Evolutionary conservation across 2,797 vertebrate genomes (phyloP), one percentile per base, ranked within the genome.

Genomic region (Pogonophryne albipinna): DNA sequence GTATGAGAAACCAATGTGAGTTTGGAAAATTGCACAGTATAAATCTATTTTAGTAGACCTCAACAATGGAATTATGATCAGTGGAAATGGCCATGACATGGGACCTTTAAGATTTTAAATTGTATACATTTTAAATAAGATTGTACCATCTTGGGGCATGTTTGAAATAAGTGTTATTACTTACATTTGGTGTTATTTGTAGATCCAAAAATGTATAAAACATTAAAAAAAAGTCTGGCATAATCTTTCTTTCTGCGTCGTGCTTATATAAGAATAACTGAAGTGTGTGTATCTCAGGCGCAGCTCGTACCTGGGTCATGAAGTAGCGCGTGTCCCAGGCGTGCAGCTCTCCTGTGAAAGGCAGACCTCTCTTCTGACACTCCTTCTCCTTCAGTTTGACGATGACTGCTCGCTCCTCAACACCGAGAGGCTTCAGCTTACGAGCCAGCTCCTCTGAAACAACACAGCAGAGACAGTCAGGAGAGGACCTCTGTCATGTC

Each of bases 291-390:
- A 0, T 34, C 34, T 20, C 55, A 66, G 71, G 50, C 0, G 66
- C 19, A 20, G 51, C 15, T 50, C 49, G 67, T 2, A 93, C 93
- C 93, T 97, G 98, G 68, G 97, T 99, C 98, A 99, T 99, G 94
- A 96, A 99, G 91, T 97, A 99, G 57, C 97, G 96, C 14, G 97
- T 97, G 95, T 99, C 98, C 97, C 98, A 99, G 62, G 98, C 97
- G 0, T 97, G 92, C 88, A 99, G 95, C 78, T 93, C 78, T 2
- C 93, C 93, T 0, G 91, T 95, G 14, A 97, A 98, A 0, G 92
- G 84, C 75, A 97, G 89, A 0, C 77, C 88, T 3, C 96, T 95
- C 85, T 94, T 95, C 87, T 94, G 69, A 6, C 97, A 97, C 84
- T 99, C 98, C 4, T 95, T 94, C 86, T 95, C 93, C 90, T 99